Conservation (phyloP, 2,797 vertebrate genomes). For the Pangasius larnaudii region DNA sequence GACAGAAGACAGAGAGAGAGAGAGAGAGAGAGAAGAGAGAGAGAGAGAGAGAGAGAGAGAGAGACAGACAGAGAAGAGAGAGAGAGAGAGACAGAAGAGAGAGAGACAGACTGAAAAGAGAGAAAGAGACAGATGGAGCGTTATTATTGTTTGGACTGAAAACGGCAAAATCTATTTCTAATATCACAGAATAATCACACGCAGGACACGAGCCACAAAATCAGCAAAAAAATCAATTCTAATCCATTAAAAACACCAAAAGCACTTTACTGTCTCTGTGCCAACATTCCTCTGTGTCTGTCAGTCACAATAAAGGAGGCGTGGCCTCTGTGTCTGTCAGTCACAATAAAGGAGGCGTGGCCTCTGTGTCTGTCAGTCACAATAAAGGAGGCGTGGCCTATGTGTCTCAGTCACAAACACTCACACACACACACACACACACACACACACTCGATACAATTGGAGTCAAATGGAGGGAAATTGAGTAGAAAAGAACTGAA, state of each 20-base stretch:
- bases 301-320: neutral
- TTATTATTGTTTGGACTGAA: neutral
- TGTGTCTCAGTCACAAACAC: neutral
- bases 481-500: constrained; percentile 48
- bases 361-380: neutral
- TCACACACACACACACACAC: neutral
- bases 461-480: constrained; percentile 25
- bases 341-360: neutral
- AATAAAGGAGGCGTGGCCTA: neutral
- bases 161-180: neutral
- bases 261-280: no score
- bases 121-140: neutral
- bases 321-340: neutral
- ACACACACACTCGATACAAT: neutral
- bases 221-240: neutral
- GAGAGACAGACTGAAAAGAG: no score
- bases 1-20: neutral
- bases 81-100: neutral
- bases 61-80: no score
- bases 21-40: neutral
- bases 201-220: neutral
- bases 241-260: neutral
- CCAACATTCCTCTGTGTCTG: neutral
- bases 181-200: neutral
- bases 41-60: neutral